Conservation (phyloP, 2,797 vertebrate species). For the Mastacembelus armatus region DNA sequence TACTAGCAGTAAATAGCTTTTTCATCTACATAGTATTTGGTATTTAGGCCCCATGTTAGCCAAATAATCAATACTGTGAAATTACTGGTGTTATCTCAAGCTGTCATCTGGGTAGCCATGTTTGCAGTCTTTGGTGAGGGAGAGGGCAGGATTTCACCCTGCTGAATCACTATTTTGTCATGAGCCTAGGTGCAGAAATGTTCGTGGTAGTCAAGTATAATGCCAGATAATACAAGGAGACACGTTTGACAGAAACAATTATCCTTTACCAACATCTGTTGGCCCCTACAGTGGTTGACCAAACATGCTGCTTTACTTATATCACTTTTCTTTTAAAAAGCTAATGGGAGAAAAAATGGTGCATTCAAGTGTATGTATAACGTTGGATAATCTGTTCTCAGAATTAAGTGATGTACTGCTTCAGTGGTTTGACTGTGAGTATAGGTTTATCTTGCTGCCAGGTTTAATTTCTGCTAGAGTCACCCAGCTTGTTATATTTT, state of each 20-base stretch:
- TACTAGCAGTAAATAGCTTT: too few species aligned
- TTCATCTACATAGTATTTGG: too few species aligned
- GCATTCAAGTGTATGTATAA: not conserved
- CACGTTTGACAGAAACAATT: not conserved
- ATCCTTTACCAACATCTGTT: conserved; percentile 6
- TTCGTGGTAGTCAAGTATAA: not conserved
- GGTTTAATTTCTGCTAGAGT: not conserved
- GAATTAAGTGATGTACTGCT: not conserved
- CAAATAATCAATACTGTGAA: not conserved
- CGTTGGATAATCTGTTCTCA: conserved; percentile 1
- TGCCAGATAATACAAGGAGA: conserved; percentile 31
- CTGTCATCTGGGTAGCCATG: not conserved
- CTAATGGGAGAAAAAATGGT: conserved; percentile 1
- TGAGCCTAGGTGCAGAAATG: not conserved
- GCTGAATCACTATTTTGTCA: not conserved
- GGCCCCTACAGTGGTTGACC: conserved; percentile 21
- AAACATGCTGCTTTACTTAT: conserved; percentile 52
- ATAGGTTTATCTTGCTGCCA: not conserved
- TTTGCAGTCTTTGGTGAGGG: too few species aligned
- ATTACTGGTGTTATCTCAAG: not conserved
- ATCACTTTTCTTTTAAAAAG: conserved; percentile 12
- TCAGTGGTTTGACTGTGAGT: not conserved
- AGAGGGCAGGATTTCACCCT: not conserved
- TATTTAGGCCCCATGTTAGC: too few species aligned
- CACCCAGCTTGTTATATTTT: not conserved